phyloP scores from a whole-genome alignment of 2,888 invertebrate species.

The Erebia ligea region DNA sequence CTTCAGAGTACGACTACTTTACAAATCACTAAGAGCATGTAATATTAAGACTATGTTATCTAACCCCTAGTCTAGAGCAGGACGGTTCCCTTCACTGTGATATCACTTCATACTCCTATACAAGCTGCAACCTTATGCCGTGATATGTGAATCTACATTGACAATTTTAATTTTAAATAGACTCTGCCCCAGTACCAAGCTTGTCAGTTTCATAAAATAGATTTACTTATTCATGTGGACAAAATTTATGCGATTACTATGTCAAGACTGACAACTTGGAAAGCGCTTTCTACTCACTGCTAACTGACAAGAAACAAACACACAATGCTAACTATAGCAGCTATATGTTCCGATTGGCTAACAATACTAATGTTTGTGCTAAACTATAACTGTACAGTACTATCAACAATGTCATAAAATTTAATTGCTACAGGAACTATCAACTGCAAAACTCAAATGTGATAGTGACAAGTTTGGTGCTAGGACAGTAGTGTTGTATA shows the following conservation, averaged over 20 bases:
- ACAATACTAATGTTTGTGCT: no score
- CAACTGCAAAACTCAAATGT: background rate
- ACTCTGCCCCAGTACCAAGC: background rate
- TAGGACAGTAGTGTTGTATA: background rate
- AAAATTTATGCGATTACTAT: no score
- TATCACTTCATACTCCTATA: slow-evolving; percentile 49
- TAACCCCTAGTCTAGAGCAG: slow-evolving; percentile 63
- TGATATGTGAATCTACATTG: slow-evolving; percentile 64
- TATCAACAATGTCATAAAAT: no score
- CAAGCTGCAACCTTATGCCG: slow-evolving; percentile 53
- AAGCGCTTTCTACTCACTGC: no score
- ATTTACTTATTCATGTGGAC: no score
- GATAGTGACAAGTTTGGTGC: background rate
- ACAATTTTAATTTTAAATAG: slow-evolving; percentile 37
- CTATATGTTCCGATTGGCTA: no score
- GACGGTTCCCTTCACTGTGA: slow-evolving; percentile 67
- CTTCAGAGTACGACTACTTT: slow-evolving; percentile 5
- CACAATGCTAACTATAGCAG: no score
- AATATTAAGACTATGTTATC: slow-evolving; percentile 43
- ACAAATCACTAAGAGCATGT: slow-evolving; percentile 36
- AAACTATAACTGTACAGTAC: no score
- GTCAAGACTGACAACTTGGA: no score
- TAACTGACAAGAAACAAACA: no score
- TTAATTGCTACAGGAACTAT: no score
- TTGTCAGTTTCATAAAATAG: background rate